Evolutionary conservation across 1,140 invertebrate species (phyloP).

Genomic region (Adoxophyes honmai): DNA sequence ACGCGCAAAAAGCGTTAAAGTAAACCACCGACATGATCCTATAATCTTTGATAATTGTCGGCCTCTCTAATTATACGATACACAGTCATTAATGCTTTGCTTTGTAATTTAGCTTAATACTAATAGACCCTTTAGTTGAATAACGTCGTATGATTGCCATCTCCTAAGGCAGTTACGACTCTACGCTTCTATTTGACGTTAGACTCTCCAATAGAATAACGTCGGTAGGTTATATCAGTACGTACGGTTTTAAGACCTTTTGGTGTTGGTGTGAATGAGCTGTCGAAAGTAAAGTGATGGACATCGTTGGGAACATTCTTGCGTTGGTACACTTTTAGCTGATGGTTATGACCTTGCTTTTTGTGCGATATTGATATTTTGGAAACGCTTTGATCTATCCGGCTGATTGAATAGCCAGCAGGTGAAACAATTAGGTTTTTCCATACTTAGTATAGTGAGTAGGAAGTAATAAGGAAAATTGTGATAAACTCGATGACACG

Average conservation of each 20-base stretch:
- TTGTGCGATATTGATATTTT: not conserved
- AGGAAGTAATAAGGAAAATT: too few species aligned
- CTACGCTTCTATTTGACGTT: too few species aligned
- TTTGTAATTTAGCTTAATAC: slow-evolving; percentile 37
- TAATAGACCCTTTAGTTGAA: slow-evolving; percentile 39
- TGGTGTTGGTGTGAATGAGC: not conserved
- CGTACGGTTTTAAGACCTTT: not conserved
- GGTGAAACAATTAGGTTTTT: too few species aligned
- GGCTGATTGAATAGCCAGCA: too few species aligned
- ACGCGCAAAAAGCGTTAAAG: slow-evolving; percentile 4
- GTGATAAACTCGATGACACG: too few species aligned
- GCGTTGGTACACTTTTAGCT: too few species aligned
- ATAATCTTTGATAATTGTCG: slow-evolving; percentile 7
- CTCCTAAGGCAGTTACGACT: too few species aligned
- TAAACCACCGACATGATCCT: slow-evolving; percentile 18
- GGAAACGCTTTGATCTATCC: not conserved
- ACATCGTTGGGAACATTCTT: slow-evolving; percentile 6
- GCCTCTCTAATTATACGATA: slow-evolving; percentile 40
- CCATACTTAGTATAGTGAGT: too few species aligned
- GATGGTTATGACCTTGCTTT: not conserved
- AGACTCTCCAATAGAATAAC: too few species aligned
- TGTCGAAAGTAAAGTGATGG: slow-evolving; percentile 10
- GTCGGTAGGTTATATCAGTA: too few species aligned
- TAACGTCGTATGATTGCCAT: not conserved
- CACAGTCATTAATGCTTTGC: slow-evolving; percentile 41